A percentile compares a stretch with the other conserved stretches of the same genome.
These are phyloP conservation scores for Anhinga rufa DNA, from an alignment of 2,113 vertebrate genomes.

Conservation along the genomic window DNA sequence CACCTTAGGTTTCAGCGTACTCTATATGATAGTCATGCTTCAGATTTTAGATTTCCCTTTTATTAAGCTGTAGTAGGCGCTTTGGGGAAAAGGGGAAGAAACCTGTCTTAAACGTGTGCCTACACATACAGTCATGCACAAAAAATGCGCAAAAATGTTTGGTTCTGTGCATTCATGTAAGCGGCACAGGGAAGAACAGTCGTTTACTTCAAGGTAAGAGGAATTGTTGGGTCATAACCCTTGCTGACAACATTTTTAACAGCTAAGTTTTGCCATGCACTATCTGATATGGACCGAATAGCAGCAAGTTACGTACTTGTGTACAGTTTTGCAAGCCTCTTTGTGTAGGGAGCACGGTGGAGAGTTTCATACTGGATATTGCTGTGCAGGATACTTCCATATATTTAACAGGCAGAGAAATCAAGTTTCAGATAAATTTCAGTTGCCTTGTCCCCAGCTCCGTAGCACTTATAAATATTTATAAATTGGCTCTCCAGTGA, in stretches of 20 bases:
- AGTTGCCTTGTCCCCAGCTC: not conserved
- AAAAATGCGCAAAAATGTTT: not conserved
- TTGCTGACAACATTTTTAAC: too few species aligned
- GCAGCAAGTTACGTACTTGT: not conserved
- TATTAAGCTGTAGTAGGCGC: not conserved
- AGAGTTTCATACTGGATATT: not conserved
- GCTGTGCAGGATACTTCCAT: not conserved
- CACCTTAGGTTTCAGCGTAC: not conserved
- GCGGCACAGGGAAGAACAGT: not conserved
- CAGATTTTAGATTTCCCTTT: not conserved
- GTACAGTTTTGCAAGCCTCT: not conserved
- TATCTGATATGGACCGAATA: accelerated
- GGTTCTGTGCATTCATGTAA: not conserved
- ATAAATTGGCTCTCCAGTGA: not conserved
- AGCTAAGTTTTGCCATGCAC: not conserved
- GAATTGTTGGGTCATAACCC: not conserved
- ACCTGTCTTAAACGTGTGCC: not conserved
- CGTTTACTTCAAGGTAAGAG: not conserved
- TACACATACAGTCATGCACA: not conserved
- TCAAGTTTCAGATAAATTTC: not conserved
- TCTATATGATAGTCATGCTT: not conserved
- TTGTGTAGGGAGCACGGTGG: too few species aligned
- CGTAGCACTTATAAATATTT: not conserved
- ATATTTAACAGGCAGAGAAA: not conserved
- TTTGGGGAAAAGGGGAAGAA: not conserved